Evolutionary conservation across 2,888 invertebrate genomes (phyloP), one percentile per base, ranked within the genome.

Genomic region (Xylota sylvarum): DNA sequence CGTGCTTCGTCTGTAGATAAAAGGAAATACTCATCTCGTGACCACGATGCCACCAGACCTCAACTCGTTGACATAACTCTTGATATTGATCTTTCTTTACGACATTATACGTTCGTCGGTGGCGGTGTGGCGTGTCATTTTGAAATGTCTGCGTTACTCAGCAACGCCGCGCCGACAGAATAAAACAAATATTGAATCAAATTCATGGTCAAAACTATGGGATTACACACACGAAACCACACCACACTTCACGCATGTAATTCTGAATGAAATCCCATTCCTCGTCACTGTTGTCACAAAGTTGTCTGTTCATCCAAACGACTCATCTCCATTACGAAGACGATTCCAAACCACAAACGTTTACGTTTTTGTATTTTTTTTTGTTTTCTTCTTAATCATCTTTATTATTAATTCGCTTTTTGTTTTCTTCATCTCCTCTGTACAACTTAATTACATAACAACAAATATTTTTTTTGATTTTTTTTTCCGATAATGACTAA

Each of bases 361-460:
- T 43, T 23, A 23, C 23, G 23, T 23, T 23, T 23, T 23, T n/a
- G n/a, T 64, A 50, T 78, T 60, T 50, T 65, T 46, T 37, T 55
- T 81, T 43, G 4, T 35, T 50, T 55, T 12, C 43, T 81, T 67
- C 40, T 74, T 70, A 56, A 58, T 58, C 78, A 27, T 78, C 67
- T 80, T 80, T 85, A 65, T 65, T 65, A 60, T 86, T 73, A 73
- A 73, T 82, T 85, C 79, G 69, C 60, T 79, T 79, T 58, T 62
- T 40, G 69, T 40, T 50, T 80, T 58, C 48, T 46, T 76, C 81
- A 62, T 62, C 65, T 77, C 82, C 65, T 77, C 86, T 82, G 82
- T 77, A 86, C 86, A 86, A 73, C 82, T 86, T 73, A 85, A 86
- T 82, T 86, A 81, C 82, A 69, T 82, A 86, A 86, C 86, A 86